A percentile compares a stretch with the other conserved stretches of the same genome.
Conservation (phyloP, 2,113 vertebrate genomes). For the Cryptoleucopteryx plumbea region DNA sequence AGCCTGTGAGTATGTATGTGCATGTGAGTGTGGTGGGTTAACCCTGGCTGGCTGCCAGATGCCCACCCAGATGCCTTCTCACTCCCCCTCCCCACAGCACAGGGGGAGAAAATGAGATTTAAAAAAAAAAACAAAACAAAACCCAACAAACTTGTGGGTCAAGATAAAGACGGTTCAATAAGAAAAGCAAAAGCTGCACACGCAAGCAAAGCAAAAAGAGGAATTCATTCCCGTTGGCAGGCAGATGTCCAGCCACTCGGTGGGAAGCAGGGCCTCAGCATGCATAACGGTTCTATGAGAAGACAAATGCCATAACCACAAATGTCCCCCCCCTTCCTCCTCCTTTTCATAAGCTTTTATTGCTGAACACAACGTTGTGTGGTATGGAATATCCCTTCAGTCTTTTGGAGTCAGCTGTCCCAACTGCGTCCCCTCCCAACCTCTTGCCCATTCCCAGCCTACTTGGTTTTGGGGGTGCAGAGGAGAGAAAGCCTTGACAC, state of each 20-base stretch:
- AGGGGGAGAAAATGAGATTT: neutral
- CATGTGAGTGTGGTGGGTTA: neutral
- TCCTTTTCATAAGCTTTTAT: neutral
- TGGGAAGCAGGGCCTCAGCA: neutral
- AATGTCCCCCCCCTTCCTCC: neutral
- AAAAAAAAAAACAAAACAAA: neutral
- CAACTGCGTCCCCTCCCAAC: neutral
- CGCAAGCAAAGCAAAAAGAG: neutral
- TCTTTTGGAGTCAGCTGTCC: neutral
- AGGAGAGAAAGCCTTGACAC: neutral
- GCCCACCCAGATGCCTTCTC: neutral
- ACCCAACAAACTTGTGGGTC: neutral
- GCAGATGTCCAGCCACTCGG: neutral
- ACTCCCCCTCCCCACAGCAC: neutral
- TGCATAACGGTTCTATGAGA: fast-evolving
- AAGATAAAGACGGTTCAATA: neutral
- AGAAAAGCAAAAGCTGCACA: neutral
- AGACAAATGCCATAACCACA: neutral
- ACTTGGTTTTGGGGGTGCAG: neutral
- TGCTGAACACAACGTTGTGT: fast-evolving
- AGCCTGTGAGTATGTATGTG: neutral
- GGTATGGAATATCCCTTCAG: neutral
- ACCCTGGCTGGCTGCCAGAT: neutral
- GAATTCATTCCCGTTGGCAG: neutral
- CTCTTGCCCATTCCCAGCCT: neutral